phyloP scores from a whole-genome alignment of 2,888 invertebrate species.

The Dynastes tityus region DNA sequence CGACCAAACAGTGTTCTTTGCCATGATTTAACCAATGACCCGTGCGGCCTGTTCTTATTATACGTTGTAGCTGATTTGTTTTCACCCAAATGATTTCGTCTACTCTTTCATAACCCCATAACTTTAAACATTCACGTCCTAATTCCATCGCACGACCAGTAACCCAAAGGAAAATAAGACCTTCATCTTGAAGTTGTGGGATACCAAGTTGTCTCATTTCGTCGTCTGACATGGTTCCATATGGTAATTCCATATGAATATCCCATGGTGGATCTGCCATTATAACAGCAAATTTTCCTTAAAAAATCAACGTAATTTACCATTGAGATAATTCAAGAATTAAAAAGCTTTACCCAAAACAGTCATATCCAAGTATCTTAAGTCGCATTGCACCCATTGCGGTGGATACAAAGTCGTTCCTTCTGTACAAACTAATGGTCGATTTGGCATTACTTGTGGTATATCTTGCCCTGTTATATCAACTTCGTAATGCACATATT shows the following conservation, averaged over 20 bases:
- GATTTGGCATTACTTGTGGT: conserved; percentile 60
- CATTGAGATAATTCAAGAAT: not conserved
- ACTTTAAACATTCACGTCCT: conserved; percentile 93
- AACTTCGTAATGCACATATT: conserved; percentile 98
- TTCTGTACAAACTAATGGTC: conserved; percentile 64
- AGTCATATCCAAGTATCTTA: conserved; percentile 92
- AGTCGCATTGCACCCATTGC: conserved; percentile 98
- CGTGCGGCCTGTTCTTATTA: conserved; percentile 96
- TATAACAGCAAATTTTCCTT: conserved; percentile 97
- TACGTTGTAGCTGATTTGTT: conserved; percentile 97
- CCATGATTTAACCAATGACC: conserved; percentile 99
- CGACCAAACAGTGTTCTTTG: conserved; percentile 97
- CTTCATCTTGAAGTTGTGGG: conserved; percentile 95
- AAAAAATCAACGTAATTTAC: conserved; percentile 50
- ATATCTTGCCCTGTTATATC: conserved; percentile 78
- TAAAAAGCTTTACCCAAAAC: conserved; percentile 78
- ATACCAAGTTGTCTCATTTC: conserved; percentile 97
- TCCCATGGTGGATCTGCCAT: conserved; percentile 99
- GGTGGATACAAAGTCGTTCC: conserved; percentile 86
- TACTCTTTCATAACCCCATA: conserved; percentile 97
- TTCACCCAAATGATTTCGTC: conserved; percentile 99
- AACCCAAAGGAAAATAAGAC: conserved; percentile 97
- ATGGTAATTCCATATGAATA: conserved; percentile 99
- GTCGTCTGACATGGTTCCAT: conserved; percentile 98
- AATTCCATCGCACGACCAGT: conserved; percentile 98